A percentile compares a stretch with the other conserved stretches of the same genome.
Evolutionary conservation across 2,797 vertebrate genomes (phyloP).

Genomic region (Halcyon leucocephala): DNA sequence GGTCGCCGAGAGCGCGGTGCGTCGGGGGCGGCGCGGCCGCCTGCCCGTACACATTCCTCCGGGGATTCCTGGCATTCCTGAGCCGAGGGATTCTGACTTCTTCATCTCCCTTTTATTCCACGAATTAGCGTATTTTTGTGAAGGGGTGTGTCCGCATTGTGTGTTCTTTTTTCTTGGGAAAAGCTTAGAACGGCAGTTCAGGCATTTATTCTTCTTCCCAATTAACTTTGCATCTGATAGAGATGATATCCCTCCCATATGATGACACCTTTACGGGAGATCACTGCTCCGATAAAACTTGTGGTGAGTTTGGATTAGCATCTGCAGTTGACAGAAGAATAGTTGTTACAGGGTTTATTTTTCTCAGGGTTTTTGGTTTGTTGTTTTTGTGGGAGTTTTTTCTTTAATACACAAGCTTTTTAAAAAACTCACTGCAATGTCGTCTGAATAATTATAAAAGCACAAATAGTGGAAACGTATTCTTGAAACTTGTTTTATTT

Average conservation of each 20-base stretch:
- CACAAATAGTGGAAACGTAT: background rate
- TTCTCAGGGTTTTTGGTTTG: background rate
- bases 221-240: background rate
- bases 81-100: background rate
- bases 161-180: slow-evolving; percentile 8
- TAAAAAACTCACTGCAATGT: rapidly evolving
- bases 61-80: slow-evolving; percentile 70
- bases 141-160: slow-evolving; percentile 7
- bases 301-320: background rate
- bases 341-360: background rate
- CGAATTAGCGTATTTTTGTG: background rate
- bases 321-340: background rate
- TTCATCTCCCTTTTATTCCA: background rate
- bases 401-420: background rate
- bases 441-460: background rate
- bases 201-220: background rate
- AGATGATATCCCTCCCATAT: background rate
- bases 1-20: background rate
- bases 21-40: background rate
- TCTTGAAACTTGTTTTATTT: background rate
- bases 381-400: background rate
- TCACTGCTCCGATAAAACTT: background rate
- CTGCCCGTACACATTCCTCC: slow-evolving; percentile 14
- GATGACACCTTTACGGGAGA: slow-evolving; percentile 25
- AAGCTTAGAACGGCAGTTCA: background rate